Percentiles rank a stretch among this genome's conserved stretches.
phyloP scores from a whole-genome alignment of 2,888 invertebrate species.

The Ceriagrion tenellum region DNA sequence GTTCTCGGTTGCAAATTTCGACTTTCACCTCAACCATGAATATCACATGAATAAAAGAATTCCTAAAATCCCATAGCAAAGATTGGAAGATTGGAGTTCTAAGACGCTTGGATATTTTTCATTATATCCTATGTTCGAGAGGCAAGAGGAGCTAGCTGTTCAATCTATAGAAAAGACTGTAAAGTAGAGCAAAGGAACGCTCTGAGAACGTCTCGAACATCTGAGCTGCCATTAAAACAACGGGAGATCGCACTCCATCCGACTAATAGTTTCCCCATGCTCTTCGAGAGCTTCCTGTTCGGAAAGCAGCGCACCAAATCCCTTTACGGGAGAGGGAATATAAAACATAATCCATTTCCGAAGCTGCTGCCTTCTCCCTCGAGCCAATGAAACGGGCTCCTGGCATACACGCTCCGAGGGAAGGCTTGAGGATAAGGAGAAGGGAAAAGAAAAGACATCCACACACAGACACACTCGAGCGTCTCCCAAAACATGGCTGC shows the following conservation, averaged over 20 bases:
- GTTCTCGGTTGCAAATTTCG: no score
- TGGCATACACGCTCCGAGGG: not conserved
- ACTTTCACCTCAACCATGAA: no score
- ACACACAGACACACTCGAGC: not conserved
- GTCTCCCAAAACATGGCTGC: not conserved
- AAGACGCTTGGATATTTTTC: no score
- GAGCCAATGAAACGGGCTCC: not conserved
- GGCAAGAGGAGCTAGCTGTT: no score
- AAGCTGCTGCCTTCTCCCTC: not conserved
- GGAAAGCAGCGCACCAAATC: not conserved
- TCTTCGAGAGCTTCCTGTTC: not conserved
- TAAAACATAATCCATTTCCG: slow-evolving; percentile 22
- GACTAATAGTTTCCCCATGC: not conserved
- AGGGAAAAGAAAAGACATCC: not conserved
- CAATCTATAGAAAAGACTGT: no score
- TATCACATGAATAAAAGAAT: no score
- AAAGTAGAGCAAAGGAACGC: no score
- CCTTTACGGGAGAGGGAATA: not conserved
- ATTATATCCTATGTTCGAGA: no score
- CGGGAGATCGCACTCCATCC: not conserved
- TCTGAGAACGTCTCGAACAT: no score
- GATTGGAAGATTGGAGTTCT: no score
- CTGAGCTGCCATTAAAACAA: not conserved
- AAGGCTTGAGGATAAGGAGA: not conserved
- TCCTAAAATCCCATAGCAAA: no score